These are phyloP conservation scores for Etheostoma spectabile DNA, from an alignment of 2,113 vertebrate species.

Conservation along the genomic window DNA sequence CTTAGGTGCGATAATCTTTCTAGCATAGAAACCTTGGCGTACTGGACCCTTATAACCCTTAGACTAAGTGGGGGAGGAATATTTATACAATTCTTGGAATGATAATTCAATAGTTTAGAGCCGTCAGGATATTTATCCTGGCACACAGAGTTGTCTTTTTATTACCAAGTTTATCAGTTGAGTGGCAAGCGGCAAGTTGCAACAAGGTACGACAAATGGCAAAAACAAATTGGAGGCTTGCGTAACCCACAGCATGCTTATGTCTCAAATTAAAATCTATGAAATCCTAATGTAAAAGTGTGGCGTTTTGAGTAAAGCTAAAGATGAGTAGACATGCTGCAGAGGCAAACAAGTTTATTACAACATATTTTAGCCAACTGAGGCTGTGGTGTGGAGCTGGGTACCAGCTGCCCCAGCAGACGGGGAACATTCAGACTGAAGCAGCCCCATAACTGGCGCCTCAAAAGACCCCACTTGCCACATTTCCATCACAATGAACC, in stretches of 20 bases:
- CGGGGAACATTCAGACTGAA: slow-evolving; percentile 49
- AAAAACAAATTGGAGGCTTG: not conserved
- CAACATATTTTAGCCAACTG: slow-evolving; percentile 25
- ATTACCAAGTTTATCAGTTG: slow-evolving; percentile 3
- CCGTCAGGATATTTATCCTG: slow-evolving; percentile 24
- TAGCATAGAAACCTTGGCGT: slow-evolving; percentile 16
- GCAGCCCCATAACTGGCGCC: slow-evolving; percentile 67
- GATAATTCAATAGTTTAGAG: slow-evolving; percentile 63
- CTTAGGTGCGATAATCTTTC: slow-evolving; percentile 52
- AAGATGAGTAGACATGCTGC: not conserved
- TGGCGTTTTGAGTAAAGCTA: not conserved
- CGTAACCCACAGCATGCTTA: not conserved
- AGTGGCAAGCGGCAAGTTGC: slow-evolving; percentile 42
- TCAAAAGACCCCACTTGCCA: slow-evolving; percentile 79
- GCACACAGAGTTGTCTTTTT: slow-evolving; percentile 15
- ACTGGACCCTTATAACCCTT: slow-evolving; percentile 46
- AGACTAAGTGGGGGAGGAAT: slow-evolving; percentile 52
- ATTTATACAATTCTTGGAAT: slow-evolving; percentile 48
- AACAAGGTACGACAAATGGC: slow-evolving; percentile 21
- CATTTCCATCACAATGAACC: slow-evolving; percentile 86
- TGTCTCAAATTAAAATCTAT: not conserved
- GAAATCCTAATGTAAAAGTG: not conserved
- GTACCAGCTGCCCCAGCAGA: slow-evolving; percentile 74
- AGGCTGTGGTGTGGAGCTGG: slow-evolving; percentile 44
- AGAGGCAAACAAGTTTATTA: not conserved